These are phyloP conservation scores for Phorcus lineatus DNA, from an alignment of 2,888 invertebrate genomes.

Conservation along the genomic window DNA sequence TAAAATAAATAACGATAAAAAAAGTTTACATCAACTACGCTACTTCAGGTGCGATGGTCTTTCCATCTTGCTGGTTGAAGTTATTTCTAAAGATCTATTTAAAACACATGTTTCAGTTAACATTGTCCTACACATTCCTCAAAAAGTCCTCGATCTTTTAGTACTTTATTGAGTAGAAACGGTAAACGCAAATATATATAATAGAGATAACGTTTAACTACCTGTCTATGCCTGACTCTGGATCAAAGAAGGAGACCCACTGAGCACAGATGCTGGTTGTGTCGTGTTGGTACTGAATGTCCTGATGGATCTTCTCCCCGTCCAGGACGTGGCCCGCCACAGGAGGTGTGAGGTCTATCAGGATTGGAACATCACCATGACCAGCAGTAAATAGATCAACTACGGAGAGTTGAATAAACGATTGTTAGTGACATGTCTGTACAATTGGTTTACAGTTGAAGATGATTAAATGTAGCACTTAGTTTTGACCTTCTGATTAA, in stretches of 20 bases:
- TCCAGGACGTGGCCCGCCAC: conserved; percentile 54
- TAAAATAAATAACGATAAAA: conserved; percentile 14
- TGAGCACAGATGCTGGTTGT: conserved; percentile 51
- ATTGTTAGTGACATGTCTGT: neutral
- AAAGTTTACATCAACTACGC: neutral
- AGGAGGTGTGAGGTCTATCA: conserved; percentile 59
- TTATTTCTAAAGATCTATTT: too few species aligned
- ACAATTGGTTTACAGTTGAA: too few species aligned
- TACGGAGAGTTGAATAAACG: conserved; percentile 8
- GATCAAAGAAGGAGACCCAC: conserved; percentile 59
- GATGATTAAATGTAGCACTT: too few species aligned
- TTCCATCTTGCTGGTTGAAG: too few species aligned
- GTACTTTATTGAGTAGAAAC: too few species aligned
- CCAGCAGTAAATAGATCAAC: conserved; percentile 56
- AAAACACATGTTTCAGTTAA: too few species aligned
- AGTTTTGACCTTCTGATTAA: too few species aligned
- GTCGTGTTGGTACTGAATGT: conserved; percentile 48
- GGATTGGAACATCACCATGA: conserved; percentile 57
- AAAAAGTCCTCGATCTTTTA: too few species aligned
- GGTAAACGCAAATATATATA: too few species aligned
- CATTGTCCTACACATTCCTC: too few species aligned
- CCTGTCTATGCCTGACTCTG: conserved; percentile 61
- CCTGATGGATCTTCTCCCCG: conserved; percentile 46
- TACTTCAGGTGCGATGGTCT: too few species aligned
- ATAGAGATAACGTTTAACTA: conserved; percentile 22